These are phyloP conservation scores for Microcebus tavaratra DNA, from an alignment of 2,113 vertebrate species.

Conservation along the genomic window DNA sequence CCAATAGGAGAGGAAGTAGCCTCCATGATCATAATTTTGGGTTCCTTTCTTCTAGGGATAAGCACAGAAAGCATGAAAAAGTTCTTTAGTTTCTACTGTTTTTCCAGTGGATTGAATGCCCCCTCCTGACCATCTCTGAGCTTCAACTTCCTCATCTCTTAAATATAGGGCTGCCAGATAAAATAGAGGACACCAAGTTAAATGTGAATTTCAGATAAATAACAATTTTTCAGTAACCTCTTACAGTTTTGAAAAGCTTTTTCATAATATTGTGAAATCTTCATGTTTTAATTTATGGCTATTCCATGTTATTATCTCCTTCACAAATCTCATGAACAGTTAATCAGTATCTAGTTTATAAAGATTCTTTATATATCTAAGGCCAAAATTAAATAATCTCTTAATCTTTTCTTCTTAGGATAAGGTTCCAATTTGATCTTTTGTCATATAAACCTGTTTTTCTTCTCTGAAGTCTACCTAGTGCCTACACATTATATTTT, in stretches of 20 bases:
- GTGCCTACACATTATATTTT: background rate
- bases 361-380: background rate
- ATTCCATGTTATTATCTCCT: background rate
- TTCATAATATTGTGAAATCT: background rate
- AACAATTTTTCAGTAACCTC: background rate
- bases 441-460: background rate
- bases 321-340: background rate
- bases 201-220: background rate
- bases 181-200: background rate
- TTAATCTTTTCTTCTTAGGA: background rate
- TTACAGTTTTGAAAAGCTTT: background rate
- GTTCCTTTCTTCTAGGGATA: background rate
- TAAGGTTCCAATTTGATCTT: background rate
- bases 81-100: background rate
- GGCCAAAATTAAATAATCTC: background rate
- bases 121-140: background rate
- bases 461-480: background rate
- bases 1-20: background rate
- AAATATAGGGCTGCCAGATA: background rate
- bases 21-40: background rate
- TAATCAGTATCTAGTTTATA: too few relatives aligned
- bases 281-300: background rate
- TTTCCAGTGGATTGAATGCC: background rate
- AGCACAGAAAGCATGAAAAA: background rate
- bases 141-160: background rate